Conservation (phyloP, 1,140 invertebrate species). For the Pantala flavescens region DNA sequence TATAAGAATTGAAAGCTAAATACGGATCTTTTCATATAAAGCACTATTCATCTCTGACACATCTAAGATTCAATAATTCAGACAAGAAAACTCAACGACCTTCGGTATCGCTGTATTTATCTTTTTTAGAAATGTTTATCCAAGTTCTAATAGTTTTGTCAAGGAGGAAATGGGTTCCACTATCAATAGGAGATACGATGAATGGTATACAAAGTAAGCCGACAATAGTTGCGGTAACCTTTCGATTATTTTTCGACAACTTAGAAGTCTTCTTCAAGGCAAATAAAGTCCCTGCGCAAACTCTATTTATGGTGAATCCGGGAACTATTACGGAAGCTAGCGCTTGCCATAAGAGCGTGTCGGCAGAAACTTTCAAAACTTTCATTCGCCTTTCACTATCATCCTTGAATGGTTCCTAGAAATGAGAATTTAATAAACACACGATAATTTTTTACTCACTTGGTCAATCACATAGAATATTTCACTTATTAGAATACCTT, state of each 20-base stretch:
- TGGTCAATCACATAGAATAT: too few species aligned
- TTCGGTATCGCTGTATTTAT: too few species aligned
- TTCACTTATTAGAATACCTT: slow-evolving; percentile 43
- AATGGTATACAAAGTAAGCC: slow-evolving; percentile 80
- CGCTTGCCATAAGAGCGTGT: slow-evolving; percentile 86
- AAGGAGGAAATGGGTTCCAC: slow-evolving; percentile 65
- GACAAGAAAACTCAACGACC: too few species aligned
- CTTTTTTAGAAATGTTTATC: slow-evolving; percentile 13
- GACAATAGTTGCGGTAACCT: slow-evolving; percentile 61
- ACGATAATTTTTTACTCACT: too few species aligned
- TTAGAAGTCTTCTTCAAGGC: slow-evolving; percentile 40
- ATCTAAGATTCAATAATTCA: too few species aligned
- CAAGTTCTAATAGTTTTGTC: slow-evolving; percentile 48
- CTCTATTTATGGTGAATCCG: slow-evolving; percentile 83
- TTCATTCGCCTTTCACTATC: slow-evolving; percentile 31
- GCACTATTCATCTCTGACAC: too few species aligned
- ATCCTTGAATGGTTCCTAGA: background rate
- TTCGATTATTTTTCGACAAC: slow-evolving; percentile 40
- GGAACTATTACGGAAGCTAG: slow-evolving; percentile 86
- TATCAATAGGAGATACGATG: slow-evolving; percentile 87
- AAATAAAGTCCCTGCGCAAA: slow-evolving; percentile 53
- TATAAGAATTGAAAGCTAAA: too few species aligned
- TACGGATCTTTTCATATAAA: too few species aligned
- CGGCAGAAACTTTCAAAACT: slow-evolving; percentile 53
- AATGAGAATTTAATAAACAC: background rate